Evolutionary conservation across 2,113 vertebrate species (phyloP), one percentile per base, ranked within the genome.

Genomic region (Pelecanoides urinatrix): DNA sequence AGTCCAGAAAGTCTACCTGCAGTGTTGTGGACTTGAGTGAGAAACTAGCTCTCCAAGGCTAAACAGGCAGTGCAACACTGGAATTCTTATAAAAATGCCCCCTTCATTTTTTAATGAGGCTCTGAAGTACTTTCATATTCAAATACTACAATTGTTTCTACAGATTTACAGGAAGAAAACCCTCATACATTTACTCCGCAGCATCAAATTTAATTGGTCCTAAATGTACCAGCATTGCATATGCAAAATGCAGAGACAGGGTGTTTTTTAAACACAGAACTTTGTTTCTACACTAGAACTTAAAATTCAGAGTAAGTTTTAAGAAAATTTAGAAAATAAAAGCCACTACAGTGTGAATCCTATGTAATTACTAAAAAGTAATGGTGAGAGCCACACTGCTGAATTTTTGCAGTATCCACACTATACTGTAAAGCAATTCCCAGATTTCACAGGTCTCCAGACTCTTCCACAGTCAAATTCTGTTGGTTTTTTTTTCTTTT

Each of bases 381-480:
- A 77, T 3, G 49, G 36, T 29, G 8, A 71, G 30, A 92, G 55
- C 47, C 67, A 81, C 50, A 40, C 2, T n/a, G 21, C 45, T 94
- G 70, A 93, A 95, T 87, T 96, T 94, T 78, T 95, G 72, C 73
- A 80, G 87, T 80, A 93, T 30, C 62, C 72, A 59, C 74, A 27
- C 40, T 74, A 30, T 19, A 61, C 21, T 63, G 76, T 82, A 96
- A 93, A 91, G 66, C 42, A 92, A 72, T 94, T 93, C 59, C 45
- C 94, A 91, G 78, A 97, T 68, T 79, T 90, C 88, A 95, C 76
- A 93, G 15, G 23, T 97, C 87, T 85, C 58, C 88, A 96, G 74
- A 86, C 76, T 93, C 68, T 88, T 78, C 67, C 75, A 86, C 4
- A 27, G 92, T 47, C 65, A 92, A 90, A 40, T 78, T 66, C 62